Evolutionary conservation across 2,888 invertebrate species (phyloP).

Genomic region (Plagodis dolabraria): DNA sequence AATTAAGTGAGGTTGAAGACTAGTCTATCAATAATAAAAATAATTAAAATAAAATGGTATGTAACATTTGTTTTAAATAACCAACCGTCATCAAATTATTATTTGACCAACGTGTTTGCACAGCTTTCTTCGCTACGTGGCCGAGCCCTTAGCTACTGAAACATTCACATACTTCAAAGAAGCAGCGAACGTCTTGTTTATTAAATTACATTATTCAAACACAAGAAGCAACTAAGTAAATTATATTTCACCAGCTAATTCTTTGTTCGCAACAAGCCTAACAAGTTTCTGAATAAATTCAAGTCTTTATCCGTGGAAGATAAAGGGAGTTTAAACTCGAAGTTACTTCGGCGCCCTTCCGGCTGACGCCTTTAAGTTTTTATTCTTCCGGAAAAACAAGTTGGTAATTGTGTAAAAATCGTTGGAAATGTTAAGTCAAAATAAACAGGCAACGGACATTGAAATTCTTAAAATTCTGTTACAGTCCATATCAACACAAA

Average conservation of each 20-base stretch:
- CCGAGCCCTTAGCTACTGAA: neutral
- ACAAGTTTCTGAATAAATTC: slow-evolving; percentile 33
- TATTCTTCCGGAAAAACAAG: slow-evolving; percentile 4
- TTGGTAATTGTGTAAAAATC: neutral
- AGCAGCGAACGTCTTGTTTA: slow-evolving; percentile 12
- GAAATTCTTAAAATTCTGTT: too few relatives aligned
- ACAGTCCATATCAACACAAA: too few relatives aligned
- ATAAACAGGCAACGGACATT: slow-evolving; percentile 1
- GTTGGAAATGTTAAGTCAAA: neutral
- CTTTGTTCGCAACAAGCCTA: slow-evolving; percentile 24
- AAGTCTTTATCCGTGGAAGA: slow-evolving; percentile 28
- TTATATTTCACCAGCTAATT: slow-evolving; percentile 31
- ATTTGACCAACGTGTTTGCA: too few relatives aligned
- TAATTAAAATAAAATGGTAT: too few relatives aligned
- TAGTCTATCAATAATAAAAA: too few relatives aligned
- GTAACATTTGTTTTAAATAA: too few relatives aligned
- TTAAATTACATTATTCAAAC: slow-evolving; percentile 21
- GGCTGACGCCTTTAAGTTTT: slow-evolving; percentile 18
- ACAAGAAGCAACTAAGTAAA: slow-evolving; percentile 16
- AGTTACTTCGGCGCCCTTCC: slow-evolving; percentile 20
- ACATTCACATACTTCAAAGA: neutral
- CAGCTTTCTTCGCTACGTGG: too few relatives aligned
- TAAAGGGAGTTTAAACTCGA: slow-evolving; percentile 30
- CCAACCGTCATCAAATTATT: too few relatives aligned
- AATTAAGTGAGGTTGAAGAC: too few relatives aligned